Conservation (phyloP, 2,797 vertebrate genomes). For the Megalops cyprinoides region DNA sequence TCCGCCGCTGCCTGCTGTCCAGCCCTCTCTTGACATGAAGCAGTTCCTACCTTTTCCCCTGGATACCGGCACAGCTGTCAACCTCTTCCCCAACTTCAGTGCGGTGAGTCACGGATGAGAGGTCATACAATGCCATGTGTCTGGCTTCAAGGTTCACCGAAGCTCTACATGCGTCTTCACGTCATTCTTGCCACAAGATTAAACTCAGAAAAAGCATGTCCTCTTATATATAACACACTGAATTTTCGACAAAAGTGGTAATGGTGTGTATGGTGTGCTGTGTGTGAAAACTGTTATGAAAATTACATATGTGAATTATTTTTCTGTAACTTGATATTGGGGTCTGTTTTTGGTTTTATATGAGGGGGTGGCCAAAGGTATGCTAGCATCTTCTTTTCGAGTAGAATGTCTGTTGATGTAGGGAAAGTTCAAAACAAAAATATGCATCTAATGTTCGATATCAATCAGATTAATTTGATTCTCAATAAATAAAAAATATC, state of each 20-base stretch:
- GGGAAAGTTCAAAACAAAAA: too few relatives aligned
- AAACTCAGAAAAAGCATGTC: not conserved
- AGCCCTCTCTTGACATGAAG: slow-evolving; percentile 88
- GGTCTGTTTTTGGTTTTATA: too few relatives aligned
- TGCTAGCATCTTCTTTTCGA: too few relatives aligned
- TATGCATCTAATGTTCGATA: too few relatives aligned
- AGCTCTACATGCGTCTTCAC: not conserved
- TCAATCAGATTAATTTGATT: too few relatives aligned
- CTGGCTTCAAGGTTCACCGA: not conserved
- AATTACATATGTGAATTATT: not conserved
- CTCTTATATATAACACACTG: not conserved
- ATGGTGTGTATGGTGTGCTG: not conserved
- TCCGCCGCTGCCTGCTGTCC: slow-evolving; percentile 83
- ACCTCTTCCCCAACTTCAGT: slow-evolving; percentile 92
- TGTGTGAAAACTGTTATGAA: not conserved
- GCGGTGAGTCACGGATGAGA: slow-evolving; percentile 77
- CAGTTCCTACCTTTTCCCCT: slow-evolving; percentile 90
- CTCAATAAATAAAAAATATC: too few relatives aligned
- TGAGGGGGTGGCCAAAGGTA: not conserved
- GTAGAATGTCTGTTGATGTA: too few relatives aligned
- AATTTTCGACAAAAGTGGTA: not conserved
- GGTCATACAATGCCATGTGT: not conserved
- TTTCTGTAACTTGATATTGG: not conserved
- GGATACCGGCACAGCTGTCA: slow-evolving; percentile 82
- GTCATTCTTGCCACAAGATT: not conserved